A percentile compares a stretch with the other conserved stretches of the same genome.
Conservation (phyloP, 2,797 vertebrate species). For the Arctocebus calabarensis region DNA sequence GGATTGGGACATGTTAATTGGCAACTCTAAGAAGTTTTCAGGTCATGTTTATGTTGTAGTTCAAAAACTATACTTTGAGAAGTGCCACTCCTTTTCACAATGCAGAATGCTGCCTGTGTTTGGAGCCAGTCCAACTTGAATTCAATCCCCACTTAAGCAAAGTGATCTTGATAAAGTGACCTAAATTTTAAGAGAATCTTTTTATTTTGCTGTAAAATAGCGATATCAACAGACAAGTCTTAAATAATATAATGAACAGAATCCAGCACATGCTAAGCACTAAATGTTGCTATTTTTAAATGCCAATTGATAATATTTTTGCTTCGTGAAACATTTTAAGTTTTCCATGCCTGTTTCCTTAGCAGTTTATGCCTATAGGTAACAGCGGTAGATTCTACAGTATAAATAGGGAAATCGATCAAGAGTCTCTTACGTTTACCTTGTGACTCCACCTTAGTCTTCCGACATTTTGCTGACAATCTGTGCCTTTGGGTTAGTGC, state of each 20-base stretch:
- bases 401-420: neutral
- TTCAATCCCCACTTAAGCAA: neutral
- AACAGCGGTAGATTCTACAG: neutral
- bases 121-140: neutral
- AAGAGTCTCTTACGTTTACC: neutral
- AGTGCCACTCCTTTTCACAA: neutral
- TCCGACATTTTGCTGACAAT: constrained; percentile 11
- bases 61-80: constrained; percentile 20
- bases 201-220: neutral
- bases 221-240: neutral
- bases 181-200: neutral
- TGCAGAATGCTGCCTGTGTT: neutral
- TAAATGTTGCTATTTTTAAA: constrained; percentile 4
- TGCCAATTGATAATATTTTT: neutral
- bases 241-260: neutral
- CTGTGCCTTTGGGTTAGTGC: neutral
- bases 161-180: neutral
- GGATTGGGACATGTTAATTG: neutral
- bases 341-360: neutral
- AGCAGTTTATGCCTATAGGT: neutral
- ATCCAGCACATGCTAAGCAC: neutral
- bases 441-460: neutral
- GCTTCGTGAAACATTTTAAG: neutral
- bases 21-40: neutral
- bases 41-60: neutral